Percentiles rank a stretch among this genome's conserved stretches.
Evolutionary conservation across 2,113 vertebrate species (phyloP).

Genomic region (Arenaria interpres): DNA sequence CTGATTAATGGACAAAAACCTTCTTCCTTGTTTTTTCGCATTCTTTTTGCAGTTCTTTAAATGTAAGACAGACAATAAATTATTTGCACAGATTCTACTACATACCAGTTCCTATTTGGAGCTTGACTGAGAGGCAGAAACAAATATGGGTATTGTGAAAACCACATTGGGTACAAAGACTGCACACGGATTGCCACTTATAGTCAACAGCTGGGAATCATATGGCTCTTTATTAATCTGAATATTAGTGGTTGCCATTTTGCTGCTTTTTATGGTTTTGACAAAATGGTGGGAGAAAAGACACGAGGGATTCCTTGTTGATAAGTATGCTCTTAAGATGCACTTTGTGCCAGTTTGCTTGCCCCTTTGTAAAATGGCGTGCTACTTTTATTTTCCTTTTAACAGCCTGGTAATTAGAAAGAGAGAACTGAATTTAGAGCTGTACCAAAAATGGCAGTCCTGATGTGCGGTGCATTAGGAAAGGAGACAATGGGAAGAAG

Average conservation of each 20-base stretch:
- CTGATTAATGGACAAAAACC: conserved; percentile 21
- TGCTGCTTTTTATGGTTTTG: conserved; percentile 18
- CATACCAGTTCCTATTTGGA: conserved; percentile 58
- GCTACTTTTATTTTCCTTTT: background rate
- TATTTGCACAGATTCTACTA: background rate
- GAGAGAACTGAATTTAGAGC: conserved; percentile 21
- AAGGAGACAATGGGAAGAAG: conserved; percentile 28
- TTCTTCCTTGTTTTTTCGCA: conserved; percentile 21
- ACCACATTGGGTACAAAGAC: conserved; percentile 7
- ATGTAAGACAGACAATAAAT: conserved; percentile 46
- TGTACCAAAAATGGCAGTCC: conserved; percentile 49
- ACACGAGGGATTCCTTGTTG: background rate
- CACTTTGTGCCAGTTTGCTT: background rate
- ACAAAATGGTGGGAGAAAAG: conserved; percentile 43
- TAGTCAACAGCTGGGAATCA: conserved; percentile 33
- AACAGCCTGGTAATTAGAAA: background rate
- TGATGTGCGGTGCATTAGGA: conserved; percentile 26
- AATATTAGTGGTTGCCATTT: conserved; percentile 57
- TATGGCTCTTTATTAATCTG: conserved; percentile 45
- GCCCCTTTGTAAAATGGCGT: background rate
- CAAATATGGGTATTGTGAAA: conserved; percentile 53
- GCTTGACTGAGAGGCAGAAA: conserved; percentile 64
- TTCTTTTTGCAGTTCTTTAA: conserved; percentile 48
- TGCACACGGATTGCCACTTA: conserved; percentile 54
- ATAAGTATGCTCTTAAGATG: background rate